Conservation (phyloP, 2,888 invertebrate species). For the Tridacna crocea region DNA sequence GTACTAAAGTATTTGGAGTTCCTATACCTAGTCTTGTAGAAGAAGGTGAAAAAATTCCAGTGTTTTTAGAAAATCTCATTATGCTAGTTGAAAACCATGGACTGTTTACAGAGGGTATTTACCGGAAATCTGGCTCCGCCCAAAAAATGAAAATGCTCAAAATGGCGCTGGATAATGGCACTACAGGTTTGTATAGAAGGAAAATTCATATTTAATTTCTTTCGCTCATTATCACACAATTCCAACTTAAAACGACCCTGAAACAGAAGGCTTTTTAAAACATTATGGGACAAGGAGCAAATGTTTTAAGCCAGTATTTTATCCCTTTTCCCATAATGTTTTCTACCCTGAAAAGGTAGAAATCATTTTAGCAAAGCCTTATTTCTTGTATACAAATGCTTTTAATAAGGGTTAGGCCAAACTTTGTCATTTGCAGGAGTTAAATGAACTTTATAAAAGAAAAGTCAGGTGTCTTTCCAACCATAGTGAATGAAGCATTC, state of each 20-base stretch:
- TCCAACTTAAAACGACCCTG: too few relatives aligned
- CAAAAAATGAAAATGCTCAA: constrained; percentile 84
- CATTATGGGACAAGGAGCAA: too few relatives aligned
- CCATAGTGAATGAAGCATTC: too few relatives aligned
- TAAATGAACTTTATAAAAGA: too few relatives aligned
- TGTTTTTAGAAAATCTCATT: constrained; percentile 94
- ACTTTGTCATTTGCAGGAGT: too few relatives aligned
- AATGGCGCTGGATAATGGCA: constrained; percentile 82
- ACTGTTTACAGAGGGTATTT: constrained; percentile 95
- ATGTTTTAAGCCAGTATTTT: too few relatives aligned
- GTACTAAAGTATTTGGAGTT: constrained; percentile 89
- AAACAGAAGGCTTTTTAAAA: too few relatives aligned
- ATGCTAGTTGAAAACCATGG: constrained; percentile 96
- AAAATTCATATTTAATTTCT: not conserved
- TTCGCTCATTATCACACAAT: not conserved
- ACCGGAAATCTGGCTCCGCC: constrained; percentile 91
- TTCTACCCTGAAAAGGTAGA: not conserved
- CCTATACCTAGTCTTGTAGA: constrained; percentile 89
- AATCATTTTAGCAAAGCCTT: constrained; percentile 4
- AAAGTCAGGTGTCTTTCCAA: too few relatives aligned
- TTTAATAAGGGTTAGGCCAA: too few relatives aligned
- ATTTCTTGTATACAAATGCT: too few relatives aligned
- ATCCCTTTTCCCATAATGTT: too few relatives aligned
- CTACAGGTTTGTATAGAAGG: constrained; percentile 50
- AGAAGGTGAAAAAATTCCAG: constrained; percentile 89